Conservation (phyloP, 2,797 vertebrate genomes). For the Yasuhikotakia modesta region DNA sequence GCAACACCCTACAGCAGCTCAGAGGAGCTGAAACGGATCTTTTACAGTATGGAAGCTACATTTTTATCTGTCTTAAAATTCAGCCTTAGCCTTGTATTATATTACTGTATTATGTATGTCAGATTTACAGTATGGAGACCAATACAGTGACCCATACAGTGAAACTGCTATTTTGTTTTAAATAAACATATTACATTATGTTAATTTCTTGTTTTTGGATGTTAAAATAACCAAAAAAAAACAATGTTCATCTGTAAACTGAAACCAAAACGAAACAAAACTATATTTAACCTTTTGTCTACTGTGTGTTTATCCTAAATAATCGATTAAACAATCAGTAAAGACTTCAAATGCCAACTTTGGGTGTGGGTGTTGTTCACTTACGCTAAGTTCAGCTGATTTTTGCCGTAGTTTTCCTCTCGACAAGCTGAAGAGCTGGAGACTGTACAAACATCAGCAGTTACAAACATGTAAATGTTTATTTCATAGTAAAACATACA, state of each 20-base stretch:
- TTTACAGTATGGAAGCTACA: not conserved
- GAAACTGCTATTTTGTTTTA: not conserved
- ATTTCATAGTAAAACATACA: not conserved
- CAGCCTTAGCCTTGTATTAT: not conserved
- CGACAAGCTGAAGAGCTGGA: slow-evolving; percentile 70
- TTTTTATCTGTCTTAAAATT: not conserved
- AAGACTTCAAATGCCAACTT: not conserved
- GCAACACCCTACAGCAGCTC: not conserved
- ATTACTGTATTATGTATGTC: not conserved
- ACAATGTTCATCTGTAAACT: not conserved
- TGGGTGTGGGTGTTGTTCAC: slow-evolving; percentile 39
- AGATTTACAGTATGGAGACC: too few species aligned
- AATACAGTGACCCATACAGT: too few species aligned
- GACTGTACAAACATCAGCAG: slow-evolving; percentile 57
- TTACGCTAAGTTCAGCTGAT: slow-evolving; percentile 81
- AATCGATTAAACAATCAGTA: slow-evolving; percentile 10
- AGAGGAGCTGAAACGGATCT: not conserved
- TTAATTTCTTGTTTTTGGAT: too few species aligned
- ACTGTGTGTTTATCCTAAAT: slow-evolving; percentile 2
- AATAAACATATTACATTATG: too few species aligned
- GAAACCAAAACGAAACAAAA: slow-evolving; percentile 9
- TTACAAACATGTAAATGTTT: not conserved
- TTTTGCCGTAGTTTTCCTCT: slow-evolving; percentile 78
- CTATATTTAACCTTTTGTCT: not conserved
- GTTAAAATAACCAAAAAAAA: too few species aligned